Base-by-base conservation (phyloP, 64 coral and sea anemone genomes). In the Stichodactyla mertensii region DNA sequence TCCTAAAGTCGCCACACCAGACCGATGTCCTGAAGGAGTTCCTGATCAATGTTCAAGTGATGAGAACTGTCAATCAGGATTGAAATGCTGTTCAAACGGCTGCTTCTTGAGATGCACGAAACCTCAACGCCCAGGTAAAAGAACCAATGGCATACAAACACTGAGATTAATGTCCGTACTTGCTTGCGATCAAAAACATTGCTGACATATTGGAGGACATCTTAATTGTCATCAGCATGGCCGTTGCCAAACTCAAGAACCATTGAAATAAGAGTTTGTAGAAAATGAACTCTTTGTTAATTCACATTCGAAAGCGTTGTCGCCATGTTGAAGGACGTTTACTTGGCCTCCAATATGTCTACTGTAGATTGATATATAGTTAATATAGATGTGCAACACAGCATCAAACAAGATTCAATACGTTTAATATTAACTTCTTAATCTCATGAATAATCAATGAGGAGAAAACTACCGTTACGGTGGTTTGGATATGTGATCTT, bases 41-140 rank as follows among this genome's bases (percentile, higher is more conserved):
- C 27, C 5, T 28, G 83, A 85, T 64, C 19, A 71, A 27, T 91
- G 90, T 58, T 86, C 85, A 70, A 82, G 57, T 54, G 61, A 83
- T 74, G 23, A 77, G 24, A 84, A 87, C 61, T 91, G 90, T 87
- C 55, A 55, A 14, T n/a, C 45, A 28, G 90, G 90, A 66, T 82
- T 79, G 61, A 91, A 69, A 74, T 91, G 90, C 52, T 91, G 90
- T 60, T 66, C 90, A 87, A 66, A 52, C 6, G 83, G 83, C 2
- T 85, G 83, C 56, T 61, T 24, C 27, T 55, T 56, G 52, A 11
- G 54, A 77, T 91, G 90, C 36, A 51, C 74, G 22, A 80, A 91
- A 77, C 90, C 90, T 83, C 61, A 78, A 20, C 78, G 77, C 19
- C 85, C 57, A 57, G 90, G 90, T 81, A 53, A 16, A 81, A 9